These are phyloP conservation scores for Nyctalus aviator DNA, from an alignment of 2,797 vertebrate species.

Conservation along the genomic window DNA sequence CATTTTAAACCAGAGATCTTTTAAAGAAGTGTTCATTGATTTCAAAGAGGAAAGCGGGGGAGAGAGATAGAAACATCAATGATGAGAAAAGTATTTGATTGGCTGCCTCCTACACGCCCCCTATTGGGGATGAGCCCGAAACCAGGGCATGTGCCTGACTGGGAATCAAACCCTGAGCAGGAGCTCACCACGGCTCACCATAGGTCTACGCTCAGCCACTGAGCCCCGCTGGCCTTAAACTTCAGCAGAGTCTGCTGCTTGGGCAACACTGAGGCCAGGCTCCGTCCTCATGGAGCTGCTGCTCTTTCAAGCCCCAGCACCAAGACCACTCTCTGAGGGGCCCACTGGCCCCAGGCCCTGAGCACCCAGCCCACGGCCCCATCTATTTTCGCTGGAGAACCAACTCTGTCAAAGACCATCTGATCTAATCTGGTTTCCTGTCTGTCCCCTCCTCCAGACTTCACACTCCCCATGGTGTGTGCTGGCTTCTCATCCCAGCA, in stretches of 20 bases:
- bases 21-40: not conserved
- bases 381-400: not conserved
- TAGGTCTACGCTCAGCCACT: not conserved
- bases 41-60: not conserved
- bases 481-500: not conserved
- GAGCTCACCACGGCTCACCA: not conserved
- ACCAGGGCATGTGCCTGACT: too few species aligned
- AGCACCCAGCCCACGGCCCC: rapidly evolving
- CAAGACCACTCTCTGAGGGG: too few species aligned
- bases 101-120: not conserved
- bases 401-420: not conserved
- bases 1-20: not conserved
- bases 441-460: not conserved
- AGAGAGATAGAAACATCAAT: not conserved
- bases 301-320: not conserved
- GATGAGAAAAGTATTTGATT: too few species aligned
- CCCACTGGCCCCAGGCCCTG: not conserved
- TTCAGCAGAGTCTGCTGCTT: too few species aligned
- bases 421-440: not conserved
- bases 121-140: not conserved
- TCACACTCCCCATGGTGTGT: not conserved
- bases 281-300: not conserved
- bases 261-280: not conserved
- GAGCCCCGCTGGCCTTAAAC: not conserved
- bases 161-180: too few species aligned